A percentile compares a stretch with the other conserved stretches of the same genome.
These are phyloP conservation scores for Jordanella pulchra DNA, from an alignment of 2,797 vertebrate genomes.

Conservation along the genomic window DNA sequence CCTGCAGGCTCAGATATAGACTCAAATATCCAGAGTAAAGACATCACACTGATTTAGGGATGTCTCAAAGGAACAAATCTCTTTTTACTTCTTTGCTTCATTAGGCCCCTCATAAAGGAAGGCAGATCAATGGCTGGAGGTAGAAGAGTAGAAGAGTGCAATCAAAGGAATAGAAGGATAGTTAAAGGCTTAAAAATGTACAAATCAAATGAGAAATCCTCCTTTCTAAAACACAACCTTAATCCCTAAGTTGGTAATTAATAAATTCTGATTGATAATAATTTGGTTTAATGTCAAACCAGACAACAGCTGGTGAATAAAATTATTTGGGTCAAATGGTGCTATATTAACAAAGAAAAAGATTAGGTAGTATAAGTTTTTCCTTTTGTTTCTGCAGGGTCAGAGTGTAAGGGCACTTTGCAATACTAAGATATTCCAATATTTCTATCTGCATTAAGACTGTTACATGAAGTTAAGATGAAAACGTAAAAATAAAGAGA, in stretches of 20 bases:
- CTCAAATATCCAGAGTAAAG: constrained; percentile 52
- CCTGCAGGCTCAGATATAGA: constrained; percentile 40
- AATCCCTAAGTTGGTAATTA: constrained; percentile 29
- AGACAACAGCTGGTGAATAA: constrained; percentile 6
- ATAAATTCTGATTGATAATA: constrained; percentile 19
- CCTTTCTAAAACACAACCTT: constrained; percentile 37
- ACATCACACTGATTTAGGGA: constrained; percentile 70
- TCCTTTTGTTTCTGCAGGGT: background rate
- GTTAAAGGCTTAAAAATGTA: constrained; percentile 46
- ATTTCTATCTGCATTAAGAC: background rate
- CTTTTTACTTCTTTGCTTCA: constrained; percentile 61
- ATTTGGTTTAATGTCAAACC: background rate
- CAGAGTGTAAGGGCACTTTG: background rate
- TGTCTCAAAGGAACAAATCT: constrained; percentile 56
- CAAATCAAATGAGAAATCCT: constrained; percentile 41
- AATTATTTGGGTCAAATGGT: constrained; percentile 1
- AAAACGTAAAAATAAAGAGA: too few species aligned
- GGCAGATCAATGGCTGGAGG: constrained; percentile 65
- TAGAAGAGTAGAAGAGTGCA: constrained; percentile 39
- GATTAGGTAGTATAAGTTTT: too few species aligned
- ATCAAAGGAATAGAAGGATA: constrained; percentile 29
- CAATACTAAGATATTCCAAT: background rate
- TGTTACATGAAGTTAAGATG: too few species aligned
- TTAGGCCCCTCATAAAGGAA: constrained; percentile 69
- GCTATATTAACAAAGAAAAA: too few species aligned